Conservation (phyloP, 2,113 vertebrate species). For the Vimba vimba region DNA sequence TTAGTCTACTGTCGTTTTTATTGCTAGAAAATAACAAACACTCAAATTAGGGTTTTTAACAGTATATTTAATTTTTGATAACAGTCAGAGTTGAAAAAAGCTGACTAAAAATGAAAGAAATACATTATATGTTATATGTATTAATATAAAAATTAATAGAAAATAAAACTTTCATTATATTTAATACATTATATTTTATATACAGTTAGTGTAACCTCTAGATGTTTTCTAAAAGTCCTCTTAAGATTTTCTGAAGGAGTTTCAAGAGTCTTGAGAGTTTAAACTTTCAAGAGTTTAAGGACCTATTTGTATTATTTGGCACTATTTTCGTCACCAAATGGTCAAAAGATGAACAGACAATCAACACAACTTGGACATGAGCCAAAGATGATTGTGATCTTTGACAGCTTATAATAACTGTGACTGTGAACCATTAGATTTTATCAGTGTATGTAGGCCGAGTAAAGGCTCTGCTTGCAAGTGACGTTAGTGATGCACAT, state of each 20-base stretch:
- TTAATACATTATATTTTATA: neutral
- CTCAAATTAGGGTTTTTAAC: no score
- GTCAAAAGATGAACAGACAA: neutral
- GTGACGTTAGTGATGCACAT: neutral
- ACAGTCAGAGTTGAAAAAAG: no score
- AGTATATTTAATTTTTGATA: no score
- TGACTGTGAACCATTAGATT: neutral
- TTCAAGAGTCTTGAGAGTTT: no score
- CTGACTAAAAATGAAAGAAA: neutral
- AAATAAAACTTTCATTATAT: neutral
- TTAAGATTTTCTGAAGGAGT: neutral
- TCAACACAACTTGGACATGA: neutral
- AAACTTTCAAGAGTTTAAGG: no score
- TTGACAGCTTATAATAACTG: neutral
- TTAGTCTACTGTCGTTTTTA: no score
- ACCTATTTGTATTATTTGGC: neutral
- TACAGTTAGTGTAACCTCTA: neutral
- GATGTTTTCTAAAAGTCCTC: neutral
- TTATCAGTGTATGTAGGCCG: neutral
- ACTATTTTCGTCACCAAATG: neutral
- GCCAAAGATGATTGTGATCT: neutral
- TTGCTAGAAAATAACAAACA: no score
- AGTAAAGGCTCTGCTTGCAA: neutral
- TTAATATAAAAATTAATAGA: neutral
- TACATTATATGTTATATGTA: neutral